Conservation (phyloP, 2,888 invertebrate species). For the Conus canariensis region DNA sequence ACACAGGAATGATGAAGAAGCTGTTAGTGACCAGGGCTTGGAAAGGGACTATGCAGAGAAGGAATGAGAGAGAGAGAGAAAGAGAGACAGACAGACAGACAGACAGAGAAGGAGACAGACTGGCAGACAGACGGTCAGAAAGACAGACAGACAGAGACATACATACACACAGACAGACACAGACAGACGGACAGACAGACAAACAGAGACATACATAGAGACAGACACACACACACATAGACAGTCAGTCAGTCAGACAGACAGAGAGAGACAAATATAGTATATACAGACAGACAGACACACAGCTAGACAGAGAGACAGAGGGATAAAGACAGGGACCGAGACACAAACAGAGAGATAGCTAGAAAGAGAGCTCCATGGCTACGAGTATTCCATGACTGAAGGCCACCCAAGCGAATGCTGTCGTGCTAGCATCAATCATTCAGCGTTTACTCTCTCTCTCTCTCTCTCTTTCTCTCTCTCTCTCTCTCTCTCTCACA, state of each 20-base stretch:
- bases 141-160: background rate
- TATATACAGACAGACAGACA: background rate
- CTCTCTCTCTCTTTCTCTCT: too few relatives aligned
- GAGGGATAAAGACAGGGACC: too few relatives aligned
- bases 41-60: background rate
- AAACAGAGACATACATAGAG: background rate
- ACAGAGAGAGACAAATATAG: background rate
- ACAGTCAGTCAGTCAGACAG: background rate
- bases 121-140: background rate
- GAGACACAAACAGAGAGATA: too few relatives aligned
- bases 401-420: too few relatives aligned
- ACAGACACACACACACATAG: background rate
- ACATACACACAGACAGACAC: too few relatives aligned
- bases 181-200: background rate
- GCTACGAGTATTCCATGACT: too few relatives aligned
- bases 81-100: background rate
- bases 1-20: conserved; percentile 40
- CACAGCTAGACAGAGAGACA: background rate
- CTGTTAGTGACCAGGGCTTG: background rate
- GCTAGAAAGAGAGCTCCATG: too few relatives aligned
- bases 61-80: too few relatives aligned
- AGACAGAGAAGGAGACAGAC: background rate
- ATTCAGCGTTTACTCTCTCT: background rate
- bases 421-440: too few relatives aligned
- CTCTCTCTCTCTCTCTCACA: too few relatives aligned